Evolutionary conservation across 2,797 vertebrate species (phyloP), one percentile per base, ranked within the genome.

Genomic region (Phalanger gymnotis): DNA sequence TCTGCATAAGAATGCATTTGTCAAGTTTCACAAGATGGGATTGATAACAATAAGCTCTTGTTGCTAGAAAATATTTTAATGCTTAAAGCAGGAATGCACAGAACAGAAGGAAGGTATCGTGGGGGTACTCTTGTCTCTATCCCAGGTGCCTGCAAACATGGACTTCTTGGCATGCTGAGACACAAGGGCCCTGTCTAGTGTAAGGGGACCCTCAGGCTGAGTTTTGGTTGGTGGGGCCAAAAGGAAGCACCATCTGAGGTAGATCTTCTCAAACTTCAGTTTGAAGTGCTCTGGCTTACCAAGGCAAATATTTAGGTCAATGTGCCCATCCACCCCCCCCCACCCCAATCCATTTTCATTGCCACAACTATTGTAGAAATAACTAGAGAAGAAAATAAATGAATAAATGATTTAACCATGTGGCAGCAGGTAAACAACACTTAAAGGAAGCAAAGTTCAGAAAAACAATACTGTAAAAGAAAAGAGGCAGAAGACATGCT

Each of bases 1-100:
- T 96, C 96, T 95, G 95, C 96, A 93, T 96, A 73, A 95, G 94
- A 98, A 98, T 97, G 90, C 96, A 90, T 98, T 97, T 98, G 97
- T 98, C 98, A 97, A 95, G 96, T 97, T 97, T 96, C 96, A 40
- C 16, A 92, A 97, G 97, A 97, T 97, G 94, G 96, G 92, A 93
- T 95, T 95, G 96, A 95, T 96, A 98, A 96, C 95, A 95, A 66
- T 90, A 97, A 97, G 91, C 94, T 96, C 95, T 94, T 87, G 92
- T 95, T 95, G 96, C 95, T 95, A 93, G 90, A 96, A 93, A 96
- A 93, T 94, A 94, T 97, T 97, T 96, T 92, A 97, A 97, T 95
- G 97, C 94, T 92, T 73, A 91, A 96, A 66, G 92, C 92, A 96
- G 95, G 92, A 92, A 94, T 56, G 95, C 94, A 92, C 58, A 73